Percentiles rank a stretch among this genome's conserved stretches.
phyloP scores from a whole-genome alignment of 2,797 vertebrate species.

The Tympanoctomys barrerae region DNA sequence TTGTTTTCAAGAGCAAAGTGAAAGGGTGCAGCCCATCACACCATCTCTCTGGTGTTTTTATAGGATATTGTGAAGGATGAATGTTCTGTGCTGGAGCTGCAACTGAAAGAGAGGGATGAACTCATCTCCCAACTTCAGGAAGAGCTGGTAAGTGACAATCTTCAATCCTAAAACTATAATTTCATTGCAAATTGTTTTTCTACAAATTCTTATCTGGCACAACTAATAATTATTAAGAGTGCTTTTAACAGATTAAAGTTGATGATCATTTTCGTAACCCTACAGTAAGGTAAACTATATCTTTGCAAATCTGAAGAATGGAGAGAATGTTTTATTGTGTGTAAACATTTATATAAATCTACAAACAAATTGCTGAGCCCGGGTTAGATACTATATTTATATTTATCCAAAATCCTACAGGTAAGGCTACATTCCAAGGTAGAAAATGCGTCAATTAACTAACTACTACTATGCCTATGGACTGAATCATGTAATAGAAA shows the following conservation, averaged over 20 bases:
- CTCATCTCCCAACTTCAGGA: slow-evolving; percentile 94
- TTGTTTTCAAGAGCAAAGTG: slow-evolving; percentile 84
- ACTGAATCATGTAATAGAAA: background rate
- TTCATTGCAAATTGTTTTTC: slow-evolving; percentile 53
- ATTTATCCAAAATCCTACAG: background rate
- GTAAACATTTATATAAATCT: background rate
- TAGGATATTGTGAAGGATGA: slow-evolving; percentile 97
- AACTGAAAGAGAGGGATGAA: slow-evolving; percentile 96
- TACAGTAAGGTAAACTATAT: background rate
- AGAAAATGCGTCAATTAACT: background rate
- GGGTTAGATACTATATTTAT: background rate
- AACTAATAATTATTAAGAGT: background rate
- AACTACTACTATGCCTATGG: background rate
- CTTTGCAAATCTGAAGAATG: background rate
- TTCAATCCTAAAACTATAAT: background rate
- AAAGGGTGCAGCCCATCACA: slow-evolving; percentile 83
- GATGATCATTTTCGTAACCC: background rate
- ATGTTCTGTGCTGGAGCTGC: slow-evolving; percentile 91
- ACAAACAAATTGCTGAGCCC: background rate
- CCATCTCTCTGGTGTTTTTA: slow-evolving; percentile 87
- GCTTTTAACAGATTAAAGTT: background rate
- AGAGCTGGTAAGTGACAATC: slow-evolving; percentile 93
- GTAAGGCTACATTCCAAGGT: background rate
- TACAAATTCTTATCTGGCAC: slow-evolving; percentile 7
- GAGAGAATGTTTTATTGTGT: background rate